Evolutionary conservation across 2,888 invertebrate genomes (phyloP).

Genomic region (Sinopyrophorus schimmeli): DNA sequence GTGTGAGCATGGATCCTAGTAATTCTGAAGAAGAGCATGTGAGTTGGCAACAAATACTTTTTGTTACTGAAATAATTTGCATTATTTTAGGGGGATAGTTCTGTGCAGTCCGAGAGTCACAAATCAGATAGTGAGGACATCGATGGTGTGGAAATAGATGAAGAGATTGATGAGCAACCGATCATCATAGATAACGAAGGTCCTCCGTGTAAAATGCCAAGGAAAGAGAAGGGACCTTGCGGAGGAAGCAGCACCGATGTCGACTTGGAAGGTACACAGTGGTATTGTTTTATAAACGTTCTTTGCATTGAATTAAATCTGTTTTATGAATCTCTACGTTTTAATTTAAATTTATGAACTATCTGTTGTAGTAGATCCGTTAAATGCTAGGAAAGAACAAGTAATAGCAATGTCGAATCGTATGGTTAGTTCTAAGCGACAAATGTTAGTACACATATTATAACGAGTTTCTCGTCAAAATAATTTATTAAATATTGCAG

Average conservation of each 20-base stretch:
- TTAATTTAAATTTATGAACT: slow-evolving; percentile 3
- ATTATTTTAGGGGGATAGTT: slow-evolving; percentile 62
- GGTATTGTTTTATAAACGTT: background rate
- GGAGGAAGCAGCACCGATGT: slow-evolving; percentile 31
- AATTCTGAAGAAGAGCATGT: slow-evolving; percentile 77
- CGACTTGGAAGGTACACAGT: slow-evolving; percentile 24
- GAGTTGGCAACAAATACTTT: slow-evolving; percentile 26
- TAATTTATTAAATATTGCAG: slow-evolving; percentile 36
- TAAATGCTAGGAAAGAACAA: slow-evolving; percentile 32
- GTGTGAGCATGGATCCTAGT: slow-evolving; percentile 76
- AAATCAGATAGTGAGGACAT: slow-evolving; percentile 57
- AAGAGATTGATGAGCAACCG: slow-evolving; percentile 54
- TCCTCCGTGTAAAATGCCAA: slow-evolving; percentile 60
- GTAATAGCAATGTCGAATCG: slow-evolving; percentile 25
- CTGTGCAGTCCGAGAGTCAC: slow-evolving; percentile 60
- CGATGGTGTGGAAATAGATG: slow-evolving; percentile 55
- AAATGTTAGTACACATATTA: slow-evolving; percentile 37
- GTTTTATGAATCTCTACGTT: background rate
- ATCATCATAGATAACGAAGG: slow-evolving; percentile 54
- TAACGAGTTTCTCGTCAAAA: background rate
- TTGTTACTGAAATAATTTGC: background rate
- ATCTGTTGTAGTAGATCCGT: slow-evolving; percentile 22
- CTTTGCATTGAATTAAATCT: slow-evolving; percentile 1
- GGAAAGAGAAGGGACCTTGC: slow-evolving; percentile 47
- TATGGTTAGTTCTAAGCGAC: slow-evolving; percentile 32